Conservation (phyloP, 2,888 invertebrate genomes). For the Noctua fimbriata region DNA sequence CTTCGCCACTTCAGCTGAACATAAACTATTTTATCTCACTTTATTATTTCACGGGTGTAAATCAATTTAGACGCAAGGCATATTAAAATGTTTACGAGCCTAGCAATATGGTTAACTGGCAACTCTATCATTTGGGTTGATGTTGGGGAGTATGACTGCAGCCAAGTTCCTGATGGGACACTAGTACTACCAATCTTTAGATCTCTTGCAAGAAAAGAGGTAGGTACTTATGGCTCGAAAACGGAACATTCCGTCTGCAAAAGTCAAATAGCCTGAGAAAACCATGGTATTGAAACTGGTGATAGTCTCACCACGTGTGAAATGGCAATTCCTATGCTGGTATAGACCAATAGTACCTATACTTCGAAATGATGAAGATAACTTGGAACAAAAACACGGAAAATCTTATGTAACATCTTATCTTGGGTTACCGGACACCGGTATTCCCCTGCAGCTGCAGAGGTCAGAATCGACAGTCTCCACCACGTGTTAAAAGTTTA, state of each 20-base stretch:
- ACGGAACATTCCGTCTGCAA: not conserved
- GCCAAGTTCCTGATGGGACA: not conserved
- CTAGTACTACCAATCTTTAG: not conserved
- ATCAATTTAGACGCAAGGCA: slow-evolving; percentile 51
- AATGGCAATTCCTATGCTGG: not conserved
- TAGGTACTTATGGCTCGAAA: not conserved
- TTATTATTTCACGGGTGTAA: slow-evolving; percentile 60
- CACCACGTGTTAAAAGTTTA: not conserved
- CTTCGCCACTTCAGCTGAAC: slow-evolving; percentile 56
- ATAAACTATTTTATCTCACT: slow-evolving; percentile 62
- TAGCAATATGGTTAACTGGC: not conserved
- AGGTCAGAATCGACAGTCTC: not conserved
- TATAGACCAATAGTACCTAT: not conserved
- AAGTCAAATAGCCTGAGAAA: not conserved
- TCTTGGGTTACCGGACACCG: not conserved
- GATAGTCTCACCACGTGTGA: not conserved
- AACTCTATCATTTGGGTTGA: not conserved
- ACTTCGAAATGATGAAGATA: not conserved
- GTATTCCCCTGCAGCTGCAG: not conserved
- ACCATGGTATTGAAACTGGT: not conserved
- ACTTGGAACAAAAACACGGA: not conserved
- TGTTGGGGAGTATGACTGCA: not conserved
- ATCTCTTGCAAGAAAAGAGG: not conserved
- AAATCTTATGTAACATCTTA: not conserved
- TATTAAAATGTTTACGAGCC: slow-evolving; percentile 54